Evolutionary conservation across 92 coral and sea anemone species (phyloP).

Genomic region (Virgularia gustaviana): DNA sequence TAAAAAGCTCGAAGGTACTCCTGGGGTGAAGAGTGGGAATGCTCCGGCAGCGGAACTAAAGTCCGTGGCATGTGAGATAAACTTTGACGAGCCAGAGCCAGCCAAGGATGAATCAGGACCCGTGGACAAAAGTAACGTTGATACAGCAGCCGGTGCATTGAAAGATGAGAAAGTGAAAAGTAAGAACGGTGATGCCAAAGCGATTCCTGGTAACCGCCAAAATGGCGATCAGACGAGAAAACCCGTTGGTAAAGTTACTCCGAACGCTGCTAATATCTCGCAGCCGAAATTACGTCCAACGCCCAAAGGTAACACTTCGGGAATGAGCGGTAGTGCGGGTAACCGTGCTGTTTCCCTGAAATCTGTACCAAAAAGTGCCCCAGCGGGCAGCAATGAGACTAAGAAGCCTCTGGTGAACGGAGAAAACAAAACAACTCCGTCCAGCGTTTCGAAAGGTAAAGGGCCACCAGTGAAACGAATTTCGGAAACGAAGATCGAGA

Average conservation of each 20-base stretch:
- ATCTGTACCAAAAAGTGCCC: neutral
- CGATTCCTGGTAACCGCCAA: neutral
- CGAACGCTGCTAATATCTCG: neutral
- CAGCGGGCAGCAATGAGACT: neutral
- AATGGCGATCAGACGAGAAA: neutral
- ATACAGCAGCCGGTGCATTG: too few species aligned
- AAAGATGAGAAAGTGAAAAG: neutral
- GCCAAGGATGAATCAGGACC: neutral
- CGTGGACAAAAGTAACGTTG: neutral
- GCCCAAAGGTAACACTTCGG: neutral
- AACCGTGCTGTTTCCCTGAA: neutral
- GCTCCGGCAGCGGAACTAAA: slow-evolving; percentile 9
- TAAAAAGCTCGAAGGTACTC: neutral
- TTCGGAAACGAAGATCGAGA: neutral
- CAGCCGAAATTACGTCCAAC: neutral
- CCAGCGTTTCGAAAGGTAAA: neutral
- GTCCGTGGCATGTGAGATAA: slow-evolving; percentile 16
- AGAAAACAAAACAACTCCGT: neutral
- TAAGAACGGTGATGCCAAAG: neutral
- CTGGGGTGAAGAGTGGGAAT: neutral
- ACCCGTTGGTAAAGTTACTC: neutral
- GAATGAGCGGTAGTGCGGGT: neutral
- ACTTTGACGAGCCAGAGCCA: slow-evolving; percentile 24
- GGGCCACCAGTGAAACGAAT: neutral
- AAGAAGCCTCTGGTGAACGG: slow-evolving; percentile 1